Evolutionary conservation across 1,140 invertebrate genomes (phyloP).

Genomic region (Tigriopus japonicus): DNA sequence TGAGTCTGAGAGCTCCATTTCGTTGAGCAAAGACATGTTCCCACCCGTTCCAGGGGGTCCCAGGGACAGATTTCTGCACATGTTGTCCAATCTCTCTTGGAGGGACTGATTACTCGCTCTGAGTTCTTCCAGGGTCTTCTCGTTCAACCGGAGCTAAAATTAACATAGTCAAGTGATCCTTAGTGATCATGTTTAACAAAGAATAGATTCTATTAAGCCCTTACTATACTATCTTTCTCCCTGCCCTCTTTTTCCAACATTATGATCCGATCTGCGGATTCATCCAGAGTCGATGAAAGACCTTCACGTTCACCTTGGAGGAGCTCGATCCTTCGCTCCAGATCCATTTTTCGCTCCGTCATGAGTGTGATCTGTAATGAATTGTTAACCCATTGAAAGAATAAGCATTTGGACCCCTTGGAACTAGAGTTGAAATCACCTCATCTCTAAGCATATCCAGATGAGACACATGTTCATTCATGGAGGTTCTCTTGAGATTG

Average conservation of each 20-base stretch:
- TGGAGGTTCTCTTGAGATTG: conserved; percentile 49
- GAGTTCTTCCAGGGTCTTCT: not conserved
- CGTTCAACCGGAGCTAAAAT: not conserved
- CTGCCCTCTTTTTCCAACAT: conserved; percentile 60
- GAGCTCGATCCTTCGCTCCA: conserved; percentile 44
- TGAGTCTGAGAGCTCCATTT: conserved; percentile 14
- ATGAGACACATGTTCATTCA: conserved; percentile 68
- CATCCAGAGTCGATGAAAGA: conserved; percentile 54
- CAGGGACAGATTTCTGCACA: not conserved
- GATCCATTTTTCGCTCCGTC: conserved; percentile 57
- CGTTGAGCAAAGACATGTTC: conserved; percentile 10
- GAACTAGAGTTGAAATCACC: conserved; percentile 27
- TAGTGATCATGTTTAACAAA: too few species aligned
- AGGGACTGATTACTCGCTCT: not conserved
- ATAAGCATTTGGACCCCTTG: not conserved
- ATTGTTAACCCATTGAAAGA: not conserved
- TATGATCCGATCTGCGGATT: conserved; percentile 66
- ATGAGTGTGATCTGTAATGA: conserved; percentile 48
- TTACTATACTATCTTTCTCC: conserved; percentile 52
- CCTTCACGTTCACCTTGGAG: conserved; percentile 55
- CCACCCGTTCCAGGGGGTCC: conserved; percentile 1
- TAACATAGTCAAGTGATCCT: not conserved
- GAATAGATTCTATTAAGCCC: too few species aligned
- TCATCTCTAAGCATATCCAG: conserved; percentile 69
- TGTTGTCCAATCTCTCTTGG: not conserved